Evolutionary conservation across 2,797 vertebrate species (phyloP).

Genomic region (Sarcoramphus papa): DNA sequence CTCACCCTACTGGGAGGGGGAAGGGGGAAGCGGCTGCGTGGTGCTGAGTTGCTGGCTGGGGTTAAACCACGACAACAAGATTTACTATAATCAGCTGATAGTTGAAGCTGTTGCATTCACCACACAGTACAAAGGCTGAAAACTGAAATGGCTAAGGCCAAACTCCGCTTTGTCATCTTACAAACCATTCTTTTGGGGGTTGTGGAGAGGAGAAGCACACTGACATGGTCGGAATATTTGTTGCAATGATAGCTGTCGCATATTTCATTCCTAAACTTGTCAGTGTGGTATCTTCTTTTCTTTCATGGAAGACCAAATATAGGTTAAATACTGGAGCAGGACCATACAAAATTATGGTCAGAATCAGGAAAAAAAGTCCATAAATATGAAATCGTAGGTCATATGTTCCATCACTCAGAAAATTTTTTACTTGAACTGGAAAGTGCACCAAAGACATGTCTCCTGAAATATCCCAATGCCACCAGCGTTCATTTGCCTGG

Average conservation of each 20-base stretch:
- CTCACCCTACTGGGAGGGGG: no score
- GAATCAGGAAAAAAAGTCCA: neutral
- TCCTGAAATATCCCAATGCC: neutral
- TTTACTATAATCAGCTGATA: neutral
- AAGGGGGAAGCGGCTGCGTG: no score
- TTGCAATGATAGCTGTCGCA: neutral
- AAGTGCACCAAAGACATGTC: neutral
- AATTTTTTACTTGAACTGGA: neutral
- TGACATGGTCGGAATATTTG: neutral
- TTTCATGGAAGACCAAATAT: neutral
- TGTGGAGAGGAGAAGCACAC: neutral
- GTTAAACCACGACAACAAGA: neutral
- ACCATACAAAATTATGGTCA: neutral
- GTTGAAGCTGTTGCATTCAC: neutral
- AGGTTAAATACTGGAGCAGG: neutral
- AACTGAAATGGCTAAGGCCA: neutral
- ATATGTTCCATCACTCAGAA: neutral
- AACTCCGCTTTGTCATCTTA: neutral
- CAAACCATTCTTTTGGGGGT: fast-evolving
- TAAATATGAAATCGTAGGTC: neutral
- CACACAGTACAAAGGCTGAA: neutral
- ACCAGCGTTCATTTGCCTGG: neutral
- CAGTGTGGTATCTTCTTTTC: neutral
- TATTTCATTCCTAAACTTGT: neutral
- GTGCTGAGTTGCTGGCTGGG: no score